phyloP scores from a whole-genome alignment of 2,797 vertebrate species.

The Antrozous pallidus region DNA sequence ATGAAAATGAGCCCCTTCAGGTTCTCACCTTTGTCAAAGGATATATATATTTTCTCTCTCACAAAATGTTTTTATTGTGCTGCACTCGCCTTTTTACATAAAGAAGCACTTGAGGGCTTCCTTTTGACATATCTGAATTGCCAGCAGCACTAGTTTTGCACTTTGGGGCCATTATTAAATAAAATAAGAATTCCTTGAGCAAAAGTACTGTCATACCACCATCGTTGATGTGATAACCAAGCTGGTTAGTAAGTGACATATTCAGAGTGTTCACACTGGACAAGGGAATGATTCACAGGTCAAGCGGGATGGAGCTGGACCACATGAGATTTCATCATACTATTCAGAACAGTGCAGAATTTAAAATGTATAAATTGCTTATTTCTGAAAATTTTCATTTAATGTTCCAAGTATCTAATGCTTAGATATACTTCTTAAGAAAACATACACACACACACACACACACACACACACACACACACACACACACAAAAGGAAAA shows the following conservation, averaged over 20 bases:
- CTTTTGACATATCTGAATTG: background rate
- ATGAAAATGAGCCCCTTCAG: background rate
- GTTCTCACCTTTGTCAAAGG: conserved; percentile 21
- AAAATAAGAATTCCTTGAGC: background rate
- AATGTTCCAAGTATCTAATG: background rate
- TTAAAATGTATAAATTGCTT: background rate
- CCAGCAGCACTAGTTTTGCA: background rate
- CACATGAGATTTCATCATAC: background rate
- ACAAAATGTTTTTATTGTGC: background rate
- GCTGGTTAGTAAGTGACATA: background rate
- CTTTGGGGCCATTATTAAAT: background rate
- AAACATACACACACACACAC: background rate
- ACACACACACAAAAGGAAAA: background rate
- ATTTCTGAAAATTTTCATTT: background rate
- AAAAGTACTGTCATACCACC: background rate
- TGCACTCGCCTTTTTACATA: background rate
- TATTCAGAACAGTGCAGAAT: background rate
- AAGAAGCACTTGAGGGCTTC: background rate
- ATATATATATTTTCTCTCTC: background rate
- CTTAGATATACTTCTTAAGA: background rate
- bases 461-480: too few relatives aligned
- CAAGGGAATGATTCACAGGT: background rate
- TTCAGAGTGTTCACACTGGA: background rate
- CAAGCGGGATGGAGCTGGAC: background rate
- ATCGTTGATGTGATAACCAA: background rate